Evolutionary conservation across 2,888 invertebrate genomes (phyloP), one percentile per base, ranked within the genome.

Genomic region (Chelonus formosanus): DNA sequence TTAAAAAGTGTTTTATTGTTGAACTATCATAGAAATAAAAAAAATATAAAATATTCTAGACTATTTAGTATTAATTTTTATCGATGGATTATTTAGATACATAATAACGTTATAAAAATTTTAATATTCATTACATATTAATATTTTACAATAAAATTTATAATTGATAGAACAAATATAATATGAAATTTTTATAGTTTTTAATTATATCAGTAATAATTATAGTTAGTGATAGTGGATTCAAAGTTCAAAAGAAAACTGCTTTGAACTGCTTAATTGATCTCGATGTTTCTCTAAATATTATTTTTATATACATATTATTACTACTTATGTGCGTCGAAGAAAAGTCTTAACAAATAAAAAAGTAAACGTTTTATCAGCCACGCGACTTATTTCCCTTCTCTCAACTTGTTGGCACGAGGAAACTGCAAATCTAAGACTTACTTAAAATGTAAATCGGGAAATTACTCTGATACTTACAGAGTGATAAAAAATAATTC

Each of bases 341-440:
- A 48, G 48, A 48, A 48, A 48, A 10, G 10, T 48, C 10, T 20
- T 20, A 5, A 48, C n/a, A 48, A 48, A 48, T 48, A 4, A 48
- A 5, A 48, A 10, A 31, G n/a, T 48, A 10, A 48, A 31, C 5
- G 4, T 48, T n/a, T 10, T 48, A 48, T 48, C 48, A 10, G 48
- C 5, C 48, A 48, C 48, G 48, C 48, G 48, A 48, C 48, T 48
- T 48, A 20, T 20, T 20, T 48, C 48, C 44, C 48, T 48, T 48
- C 48, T 10, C 20, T 20, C 20, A 10, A 31, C 10, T 31, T 48
- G 20, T 48, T 48, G 48, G 48, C 48, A 48, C 48, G 48, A 48
- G 48, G 48, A 31, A 10, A 48, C 10, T n/a, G 0, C 20, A 48
- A 6, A 5, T n/a, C n/a, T 48, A 48, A 10, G 0, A 20, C 20